Conservation (phyloP, 2,888 invertebrate genomes). For the Amphipoea oculea region DNA sequence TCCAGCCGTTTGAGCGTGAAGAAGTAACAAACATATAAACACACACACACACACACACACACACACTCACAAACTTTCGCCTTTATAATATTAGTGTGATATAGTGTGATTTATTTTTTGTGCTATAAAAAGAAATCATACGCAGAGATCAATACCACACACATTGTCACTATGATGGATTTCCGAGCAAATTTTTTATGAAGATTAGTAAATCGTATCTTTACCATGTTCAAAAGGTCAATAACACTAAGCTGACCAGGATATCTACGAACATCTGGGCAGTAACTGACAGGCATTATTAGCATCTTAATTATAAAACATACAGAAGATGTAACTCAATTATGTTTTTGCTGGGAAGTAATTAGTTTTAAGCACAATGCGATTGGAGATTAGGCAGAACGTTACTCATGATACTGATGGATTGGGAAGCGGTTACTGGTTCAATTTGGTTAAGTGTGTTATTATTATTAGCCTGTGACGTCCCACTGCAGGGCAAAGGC, state of each 20-base stretch:
- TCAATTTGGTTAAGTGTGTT: not conserved
- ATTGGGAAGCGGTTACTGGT: not conserved
- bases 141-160: not conserved
- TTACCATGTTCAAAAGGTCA: conserved; percentile 62
- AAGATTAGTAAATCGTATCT: not conserved
- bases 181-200: not conserved
- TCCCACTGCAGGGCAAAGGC: too few relatives aligned
- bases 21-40: too few relatives aligned
- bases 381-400: conserved; percentile 32
- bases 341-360: conserved; percentile 78
- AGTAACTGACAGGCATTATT: conserved; percentile 65
- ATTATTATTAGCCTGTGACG: too few relatives aligned
- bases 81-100: too few relatives aligned
- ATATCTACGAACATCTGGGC: conserved; percentile 33
- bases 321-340: conserved; percentile 78
- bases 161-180: conserved; percentile 25
- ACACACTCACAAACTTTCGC: too few relatives aligned
- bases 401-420: not conserved
- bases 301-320: conserved; percentile 78
- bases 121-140: not conserved
- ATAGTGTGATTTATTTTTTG: not conserved
- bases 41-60: too few relatives aligned
- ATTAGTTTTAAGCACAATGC: conserved; percentile 63
- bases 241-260: conserved; percentile 58
- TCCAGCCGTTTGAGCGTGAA: too few relatives aligned